These are phyloP conservation scores for Volucella zonaria DNA, from an alignment of 2,888 invertebrate genomes.

Conservation along the genomic window DNA sequence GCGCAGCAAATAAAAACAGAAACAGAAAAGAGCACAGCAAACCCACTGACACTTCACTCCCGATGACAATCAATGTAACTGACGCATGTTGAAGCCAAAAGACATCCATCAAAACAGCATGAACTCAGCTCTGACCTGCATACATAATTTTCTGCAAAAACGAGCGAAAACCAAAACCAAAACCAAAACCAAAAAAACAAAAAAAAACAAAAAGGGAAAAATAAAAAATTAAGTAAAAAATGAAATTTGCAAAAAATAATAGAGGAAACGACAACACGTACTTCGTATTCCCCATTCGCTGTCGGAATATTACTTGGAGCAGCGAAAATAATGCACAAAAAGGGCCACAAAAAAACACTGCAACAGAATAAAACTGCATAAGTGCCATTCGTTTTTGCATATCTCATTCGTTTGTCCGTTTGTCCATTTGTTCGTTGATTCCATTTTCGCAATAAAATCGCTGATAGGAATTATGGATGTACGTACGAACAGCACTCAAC, in stretches of 20 bases:
- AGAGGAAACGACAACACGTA: conserved; percentile 34
- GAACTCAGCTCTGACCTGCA: conserved; percentile 72
- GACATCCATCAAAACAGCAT: conserved; percentile 73
- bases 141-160: conserved; percentile 59
- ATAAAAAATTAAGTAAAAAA: background rate
- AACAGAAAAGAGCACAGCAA: conserved; percentile 4
- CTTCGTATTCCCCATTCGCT: conserved; percentile 2
- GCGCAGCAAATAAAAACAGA: conserved; percentile 1
- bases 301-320: conserved; percentile 19
- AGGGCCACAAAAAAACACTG: background rate
- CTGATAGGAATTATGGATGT: too few species aligned
- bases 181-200: conserved; percentile 1
- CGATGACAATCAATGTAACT: conserved; percentile 73
- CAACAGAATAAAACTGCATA: conserved; percentile 27
- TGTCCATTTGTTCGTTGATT: too few species aligned
- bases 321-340: conserved; percentile 21
- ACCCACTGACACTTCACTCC: conserved; percentile 55
- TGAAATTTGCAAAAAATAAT: conserved; percentile 8
- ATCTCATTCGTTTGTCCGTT: too few species aligned
- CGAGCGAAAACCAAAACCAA: background rate
- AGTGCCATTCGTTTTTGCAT: background rate
- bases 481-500: too few species aligned
- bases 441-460: too few species aligned
- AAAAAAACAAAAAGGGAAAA: conserved; percentile 19
- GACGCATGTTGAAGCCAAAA: conserved; percentile 69